Base-by-base conservation (phyloP, 2,797 vertebrate species). In the Chelon labrosus region DNA sequence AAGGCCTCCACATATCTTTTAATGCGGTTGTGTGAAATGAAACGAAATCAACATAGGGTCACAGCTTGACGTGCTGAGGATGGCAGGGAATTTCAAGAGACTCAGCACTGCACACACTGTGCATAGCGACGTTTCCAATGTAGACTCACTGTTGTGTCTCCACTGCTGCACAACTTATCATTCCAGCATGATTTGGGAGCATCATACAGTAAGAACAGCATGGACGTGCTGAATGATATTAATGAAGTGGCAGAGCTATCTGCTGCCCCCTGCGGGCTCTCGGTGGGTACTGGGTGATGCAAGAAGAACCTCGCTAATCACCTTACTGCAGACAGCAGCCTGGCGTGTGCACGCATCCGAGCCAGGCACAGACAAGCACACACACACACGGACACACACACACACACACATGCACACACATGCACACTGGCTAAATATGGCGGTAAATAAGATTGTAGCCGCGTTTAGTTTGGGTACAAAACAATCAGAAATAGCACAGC, bases 231-330 rank as follows among this genome's bases (percentile, higher is more conserved):
- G 69, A 25, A 25, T 27, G 31, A 58, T 68, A 62, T 62, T 66
- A 39, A 69, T 70, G 58, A 60, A 63, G 51, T 57, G 31, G 38
- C 16, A 19, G 19, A 2, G 73, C 60, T 83, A 47, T 89, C 75
- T 92, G 75, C 74, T 72, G 89, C 89, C 92, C 86, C 85, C 90
- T 91, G 78, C 60, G 50, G 88, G 83, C 42, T 49, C 25, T 10
- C 41, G 31, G 37, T 7, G 27, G 50, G 71, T 61, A 89, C 65
- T 76, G 62, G 0, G 65, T 42, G 17, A 59, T 46, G 65, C 22
- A 42, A 67, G 70, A 79, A 80, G 59, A 8, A 17, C 70, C 16
- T 53, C 59, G 67, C 47, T 91, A 90, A 91, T 91, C 88, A 80
- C 46, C 14, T 65, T 77, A 58, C 77, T 85, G 84, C 88, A 87